Evolutionary conservation across 2,888 invertebrate species (phyloP), one percentile per base, ranked within the genome.

Genomic region (Galerucella nymphaeae): DNA sequence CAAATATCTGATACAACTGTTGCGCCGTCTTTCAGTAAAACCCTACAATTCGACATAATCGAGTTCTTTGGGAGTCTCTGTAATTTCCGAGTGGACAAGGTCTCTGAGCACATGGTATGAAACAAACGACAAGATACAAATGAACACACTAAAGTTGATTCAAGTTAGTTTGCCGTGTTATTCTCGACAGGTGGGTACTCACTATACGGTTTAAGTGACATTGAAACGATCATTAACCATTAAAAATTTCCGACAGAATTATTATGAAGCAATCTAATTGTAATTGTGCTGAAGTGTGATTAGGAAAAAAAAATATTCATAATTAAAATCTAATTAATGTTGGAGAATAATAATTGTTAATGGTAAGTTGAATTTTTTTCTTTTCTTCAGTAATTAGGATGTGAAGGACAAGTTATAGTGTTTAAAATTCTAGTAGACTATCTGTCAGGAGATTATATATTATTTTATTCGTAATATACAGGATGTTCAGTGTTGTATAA

Each of bases 21-120:
- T 50, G 50, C n/a, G 14, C 13, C n/a, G 58, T 59, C 30, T 59
- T 23, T n/a, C 16, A 38, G 38, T 59, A 10, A 30, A 59, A 59
- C 59, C 59, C 9, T 16, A 59, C 53, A 18, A 53, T 53, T 18
- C 9, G 8, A 14, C 14, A 18, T 45, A 23, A 23, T 57, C 20
- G 30, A 62, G 41, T 58, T 66, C 63, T 72, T 70, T 70, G 71
- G 62, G 66, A 67, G 41, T 68, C 66, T 62, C 75, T 70, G 73
- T 69, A 69, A 73, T 73, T 69, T 71, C 75, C 63, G 58, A 71
- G 13, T 71, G 73, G 75, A 71, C 75, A 75, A 75, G 75, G 75
- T 75, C 73, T 73, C 68, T 72, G 75, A 75, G 73, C 75, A 75
- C 75, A 73, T 71, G 75, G 71, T 66, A 73, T 61, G 65, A 68